Evolutionary conservation across 2,888 invertebrate genomes (phyloP).

Genomic region (Clunio marinus): DNA sequence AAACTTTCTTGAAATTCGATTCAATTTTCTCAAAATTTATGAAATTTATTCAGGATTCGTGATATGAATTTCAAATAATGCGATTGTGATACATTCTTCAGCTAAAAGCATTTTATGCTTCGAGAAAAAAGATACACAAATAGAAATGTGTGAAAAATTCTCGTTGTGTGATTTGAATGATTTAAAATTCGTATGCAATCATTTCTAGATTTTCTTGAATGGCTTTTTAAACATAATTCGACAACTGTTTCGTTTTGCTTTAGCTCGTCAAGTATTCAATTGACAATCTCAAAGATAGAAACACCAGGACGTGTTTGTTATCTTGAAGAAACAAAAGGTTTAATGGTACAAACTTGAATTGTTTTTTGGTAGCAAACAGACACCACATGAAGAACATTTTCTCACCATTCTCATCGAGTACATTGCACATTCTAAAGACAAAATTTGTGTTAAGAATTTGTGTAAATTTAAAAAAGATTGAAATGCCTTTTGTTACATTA

Average conservation of each 20-base stretch:
- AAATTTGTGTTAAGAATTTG: neutral
- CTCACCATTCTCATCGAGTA: too few species aligned
- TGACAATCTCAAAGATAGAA: neutral
- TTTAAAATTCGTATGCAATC: conserved; percentile 1
- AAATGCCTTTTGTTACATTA: conserved; percentile 8
- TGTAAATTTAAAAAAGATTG: neutral
- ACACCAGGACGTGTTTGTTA: conserved; percentile 21
- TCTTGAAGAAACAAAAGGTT: conserved; percentile 22
- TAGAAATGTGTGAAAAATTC: conserved; percentile 7
- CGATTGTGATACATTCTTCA: too few species aligned
- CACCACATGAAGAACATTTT: conserved; percentile 13
- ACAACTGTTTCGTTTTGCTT: conserved; percentile 8
- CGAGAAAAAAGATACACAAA: neutral
- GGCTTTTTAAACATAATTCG: neutral
- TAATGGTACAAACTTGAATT: conserved; percentile 17
- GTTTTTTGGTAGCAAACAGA: conserved; percentile 14
- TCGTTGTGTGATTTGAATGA: conserved; percentile 1
- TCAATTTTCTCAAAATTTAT: neutral
- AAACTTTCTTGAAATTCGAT: too few species aligned
- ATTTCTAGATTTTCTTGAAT: conserved; percentile 7
- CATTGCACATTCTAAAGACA: neutral
- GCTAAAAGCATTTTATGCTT: neutral
- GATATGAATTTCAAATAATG: conserved; percentile 15
- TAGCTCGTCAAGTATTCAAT: neutral
- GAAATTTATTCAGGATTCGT: neutral